Evolutionary conservation across 2,113 vertebrate genomes (phyloP), one percentile per base, ranked within the genome.

Genomic region (Hassar affinis): DNA sequence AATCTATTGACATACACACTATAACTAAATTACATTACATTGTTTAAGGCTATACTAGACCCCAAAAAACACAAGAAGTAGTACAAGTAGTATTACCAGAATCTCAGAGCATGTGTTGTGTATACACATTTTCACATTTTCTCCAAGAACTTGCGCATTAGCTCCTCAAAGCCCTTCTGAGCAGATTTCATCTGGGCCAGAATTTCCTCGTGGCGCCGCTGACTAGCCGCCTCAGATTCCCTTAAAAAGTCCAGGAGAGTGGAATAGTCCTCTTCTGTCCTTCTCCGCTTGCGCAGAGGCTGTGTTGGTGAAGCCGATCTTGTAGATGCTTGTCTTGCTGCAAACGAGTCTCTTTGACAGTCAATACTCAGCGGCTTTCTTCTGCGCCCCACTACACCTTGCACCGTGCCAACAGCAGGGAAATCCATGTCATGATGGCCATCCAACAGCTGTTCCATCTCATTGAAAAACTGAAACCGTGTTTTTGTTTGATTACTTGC

Each of bases 401-500:
- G 54, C 47, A 77, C 80, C 8, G 75, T 68, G 17, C 85, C 85
- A 47, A 82, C 84, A 80, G 64, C 80, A 20, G 80, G 69, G 25
- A 83, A 78, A 15, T 80, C 84, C 17, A 85, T 45, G 45, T 87
- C 74, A 62, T 83, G 75, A 61, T 69, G 80, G 35, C 57, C 59
- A 77, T 84, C 86, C 76, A 87, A 35, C 66, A 87, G 84, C 68
- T 85, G 80, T 51, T 87, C 84, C 86, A 87, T 85, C 47, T 87
- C 86, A 14, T 57, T 80, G 52, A 83, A 87, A 83, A 87, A 85
- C 80, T 87, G 86, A 45, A 87, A 87, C 56, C 52, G 80, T 9
- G 62, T 80, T 78, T 59, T 54, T 42, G 66, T 54, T 64, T 69
- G 74, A 77, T 51, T 77, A 25, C 52, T 77, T 56, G 33, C 35